Percentiles rank a stretch among this genome's conserved stretches.
phyloP scores from a whole-genome alignment of 2,113 vertebrate species.

The Hoplias malabaricus region DNA sequence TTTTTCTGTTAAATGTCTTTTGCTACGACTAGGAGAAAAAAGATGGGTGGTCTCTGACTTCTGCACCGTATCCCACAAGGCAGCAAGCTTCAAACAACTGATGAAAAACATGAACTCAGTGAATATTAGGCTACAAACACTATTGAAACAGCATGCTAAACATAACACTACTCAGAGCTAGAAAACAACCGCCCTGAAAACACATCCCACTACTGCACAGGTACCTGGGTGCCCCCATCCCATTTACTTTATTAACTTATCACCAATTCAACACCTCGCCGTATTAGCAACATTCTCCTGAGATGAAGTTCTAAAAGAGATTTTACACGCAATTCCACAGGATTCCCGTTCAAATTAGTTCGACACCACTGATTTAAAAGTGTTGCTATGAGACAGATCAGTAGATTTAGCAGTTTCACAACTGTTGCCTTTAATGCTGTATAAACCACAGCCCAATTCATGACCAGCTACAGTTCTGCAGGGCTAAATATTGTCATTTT shows the following conservation, averaged over 20 bases:
- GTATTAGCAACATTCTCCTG: neutral
- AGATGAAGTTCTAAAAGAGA: neutral
- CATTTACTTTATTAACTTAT: neutral
- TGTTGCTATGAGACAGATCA: neutral
- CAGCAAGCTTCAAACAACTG: no score
- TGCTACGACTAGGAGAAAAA: no score
- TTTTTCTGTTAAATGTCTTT: no score
- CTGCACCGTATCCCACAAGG: no score
- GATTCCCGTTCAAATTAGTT: neutral
- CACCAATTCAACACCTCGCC: neutral
- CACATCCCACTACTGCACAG: neutral
- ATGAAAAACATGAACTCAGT: neutral
- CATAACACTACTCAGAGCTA: neutral
- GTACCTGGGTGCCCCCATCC: no score
- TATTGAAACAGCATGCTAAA: neutral
- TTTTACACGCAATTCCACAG: neutral
- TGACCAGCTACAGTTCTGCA: neutral
- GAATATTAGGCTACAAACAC: conserved; percentile 1
- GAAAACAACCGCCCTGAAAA: no score
- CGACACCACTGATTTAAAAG: neutral
- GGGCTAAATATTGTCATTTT: no score
- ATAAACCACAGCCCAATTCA: neutral
- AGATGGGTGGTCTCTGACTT: no score
- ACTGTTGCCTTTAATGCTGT: neutral
- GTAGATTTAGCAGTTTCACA: neutral